Conservation (phyloP, 2,113 vertebrate genomes). For the Tor tambroides region DNA sequence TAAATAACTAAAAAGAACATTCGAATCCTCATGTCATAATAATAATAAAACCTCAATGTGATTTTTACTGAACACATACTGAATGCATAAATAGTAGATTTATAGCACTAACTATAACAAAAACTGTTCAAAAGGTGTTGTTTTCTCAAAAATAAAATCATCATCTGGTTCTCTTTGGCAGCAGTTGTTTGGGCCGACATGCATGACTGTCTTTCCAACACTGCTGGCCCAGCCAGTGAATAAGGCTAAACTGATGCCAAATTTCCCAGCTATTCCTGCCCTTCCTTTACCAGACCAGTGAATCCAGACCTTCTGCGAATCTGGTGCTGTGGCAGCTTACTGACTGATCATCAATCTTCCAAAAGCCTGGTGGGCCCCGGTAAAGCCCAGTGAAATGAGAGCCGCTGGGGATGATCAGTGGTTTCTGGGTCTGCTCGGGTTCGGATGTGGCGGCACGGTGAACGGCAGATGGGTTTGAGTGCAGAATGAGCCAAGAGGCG, state of each 20-base stretch:
- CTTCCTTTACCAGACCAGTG: constrained; percentile 88
- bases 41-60: background rate
- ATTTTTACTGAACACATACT: background rate
- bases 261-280: constrained; percentile 67
- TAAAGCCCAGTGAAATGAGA: constrained; percentile 14
- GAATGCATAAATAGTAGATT: no score
- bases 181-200: constrained; percentile 79
- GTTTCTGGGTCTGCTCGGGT: background rate
- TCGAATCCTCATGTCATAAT: background rate
- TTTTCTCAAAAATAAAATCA: constrained; percentile 12
- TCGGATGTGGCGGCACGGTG: background rate
- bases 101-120: background rate
- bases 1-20: background rate
- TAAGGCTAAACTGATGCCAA: constrained; percentile 68
- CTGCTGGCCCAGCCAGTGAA: constrained; percentile 86
- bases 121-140: background rate
- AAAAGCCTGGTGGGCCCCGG: constrained; percentile 2
- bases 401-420: background rate
- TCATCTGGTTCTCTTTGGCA: constrained; percentile 84
- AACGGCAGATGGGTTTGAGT: constrained; percentile 24
- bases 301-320: constrained; percentile 88
- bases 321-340: constrained; percentile 86
- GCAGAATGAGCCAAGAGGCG: background rate
- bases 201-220: constrained; percentile 86
- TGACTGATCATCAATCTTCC: constrained; percentile 94